Percentiles rank a stretch among this genome's conserved stretches.
These are phyloP conservation scores for Alaudala cheleensis DNA, from an alignment of 2,113 vertebrate genomes.

Conservation along the genomic window DNA sequence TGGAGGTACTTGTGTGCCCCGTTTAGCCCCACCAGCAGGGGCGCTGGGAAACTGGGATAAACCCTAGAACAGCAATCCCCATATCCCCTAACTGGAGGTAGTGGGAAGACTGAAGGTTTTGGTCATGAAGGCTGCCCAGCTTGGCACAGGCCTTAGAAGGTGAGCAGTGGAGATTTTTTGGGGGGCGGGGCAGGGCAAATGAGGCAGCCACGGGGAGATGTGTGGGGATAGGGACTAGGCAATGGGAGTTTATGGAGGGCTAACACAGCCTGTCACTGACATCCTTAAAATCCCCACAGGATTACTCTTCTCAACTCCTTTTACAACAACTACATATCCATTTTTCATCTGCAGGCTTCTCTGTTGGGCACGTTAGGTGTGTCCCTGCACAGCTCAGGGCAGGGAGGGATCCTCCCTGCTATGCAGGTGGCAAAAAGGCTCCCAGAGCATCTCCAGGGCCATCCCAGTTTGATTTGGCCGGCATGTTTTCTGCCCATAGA, in stretches of 20 bases:
- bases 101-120: neutral
- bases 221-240: neutral
- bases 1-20: neutral
- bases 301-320: neutral
- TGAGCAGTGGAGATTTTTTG: neutral
- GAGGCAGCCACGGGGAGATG: neutral
- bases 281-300: neutral
- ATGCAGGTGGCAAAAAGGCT: rapidly evolving
- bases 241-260: neutral
- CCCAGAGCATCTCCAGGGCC: neutral
- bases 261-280: rapidly evolving
- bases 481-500: neutral
- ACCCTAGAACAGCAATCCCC: neutral
- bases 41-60: neutral
- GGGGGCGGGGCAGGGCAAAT: rapidly evolving
- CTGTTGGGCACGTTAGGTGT: rapidly evolving
- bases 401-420: neutral
- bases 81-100: neutral
- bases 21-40: neutral
- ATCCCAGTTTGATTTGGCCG: rapidly evolving
- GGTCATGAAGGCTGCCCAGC: neutral
- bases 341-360: neutral
- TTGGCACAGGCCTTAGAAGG: rapidly evolving
- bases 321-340: neutral
- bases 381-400: neutral